Evolutionary conservation across 2,888 invertebrate species (phyloP).

Genomic region (Danaus chrysippus): DNA sequence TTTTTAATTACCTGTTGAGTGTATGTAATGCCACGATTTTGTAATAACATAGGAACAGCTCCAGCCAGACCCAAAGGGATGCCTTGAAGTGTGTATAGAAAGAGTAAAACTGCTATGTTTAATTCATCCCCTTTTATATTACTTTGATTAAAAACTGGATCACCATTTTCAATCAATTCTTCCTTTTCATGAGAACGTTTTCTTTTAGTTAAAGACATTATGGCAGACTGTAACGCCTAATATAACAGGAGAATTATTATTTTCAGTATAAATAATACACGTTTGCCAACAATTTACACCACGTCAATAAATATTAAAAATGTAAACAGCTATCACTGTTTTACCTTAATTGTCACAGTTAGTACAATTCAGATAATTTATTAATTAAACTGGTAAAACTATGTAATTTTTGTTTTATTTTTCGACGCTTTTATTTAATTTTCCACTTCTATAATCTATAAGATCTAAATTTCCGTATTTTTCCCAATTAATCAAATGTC

Average conservation of each 20-base stretch:
- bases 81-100: slow-evolving; percentile 96
- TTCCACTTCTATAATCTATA: too few species aligned
- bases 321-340: slow-evolving; percentile 13
- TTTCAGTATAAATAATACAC: neutral
- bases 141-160: slow-evolving; percentile 46
- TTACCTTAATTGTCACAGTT: slow-evolving; percentile 63
- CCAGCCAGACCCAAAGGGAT: slow-evolving; percentile 96
- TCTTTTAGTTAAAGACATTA: slow-evolving; percentile 69
- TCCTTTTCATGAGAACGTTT: slow-evolving; percentile 62
- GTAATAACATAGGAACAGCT: slow-evolving; percentile 96
- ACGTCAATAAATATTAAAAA: slow-evolving; percentile 51
- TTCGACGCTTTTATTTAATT: neutral
- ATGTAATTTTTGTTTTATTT: neutral
- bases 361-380: slow-evolving; percentile 10
- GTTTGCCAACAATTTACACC: slow-evolving; percentile 40
- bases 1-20: slow-evolving; percentile 86
- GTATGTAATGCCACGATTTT: slow-evolving; percentile 95
- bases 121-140: slow-evolving; percentile 85
- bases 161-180: slow-evolving; percentile 68
- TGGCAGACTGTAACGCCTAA: slow-evolving; percentile 56
- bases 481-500: too few species aligned
- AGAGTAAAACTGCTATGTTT: slow-evolving; percentile 92
- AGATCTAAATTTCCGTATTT: too few species aligned
- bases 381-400: neutral
- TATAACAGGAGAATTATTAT: slow-evolving; percentile 31